Evolutionary conservation across 2,888 invertebrate genomes (phyloP).

Genomic region (Mechanitis mazaeus): DNA sequence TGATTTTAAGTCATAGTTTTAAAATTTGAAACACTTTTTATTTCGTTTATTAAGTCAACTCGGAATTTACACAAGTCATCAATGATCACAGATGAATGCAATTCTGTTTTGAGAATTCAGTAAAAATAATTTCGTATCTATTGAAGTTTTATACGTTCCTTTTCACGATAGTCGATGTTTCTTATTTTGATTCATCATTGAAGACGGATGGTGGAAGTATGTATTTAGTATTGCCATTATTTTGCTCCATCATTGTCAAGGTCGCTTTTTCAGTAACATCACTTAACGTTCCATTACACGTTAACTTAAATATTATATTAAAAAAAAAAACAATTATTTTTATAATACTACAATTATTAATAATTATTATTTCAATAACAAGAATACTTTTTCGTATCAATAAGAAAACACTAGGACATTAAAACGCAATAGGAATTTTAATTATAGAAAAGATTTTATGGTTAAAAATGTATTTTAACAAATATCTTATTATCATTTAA

Average conservation of each 20-base stretch:
- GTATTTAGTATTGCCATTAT: not conserved
- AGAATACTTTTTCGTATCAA: no score
- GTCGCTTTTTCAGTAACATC: not conserved
- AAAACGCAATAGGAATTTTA: no score
- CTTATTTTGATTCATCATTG: slow-evolving; percentile 2
- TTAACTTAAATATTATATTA: not conserved
- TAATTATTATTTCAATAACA: not conserved
- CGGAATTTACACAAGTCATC: slow-evolving; percentile 72
- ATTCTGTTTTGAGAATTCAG: slow-evolving; percentile 19
- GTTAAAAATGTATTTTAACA: no score
- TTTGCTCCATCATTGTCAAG: not conserved
- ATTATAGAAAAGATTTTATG: no score
- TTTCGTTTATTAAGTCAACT: slow-evolving; percentile 39
- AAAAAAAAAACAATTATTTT: not conserved
- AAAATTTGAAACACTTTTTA: not conserved
- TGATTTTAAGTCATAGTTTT: slow-evolving; percentile 28
- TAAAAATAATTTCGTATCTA: slow-evolving; percentile 46
- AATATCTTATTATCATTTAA: no score
- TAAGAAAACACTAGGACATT: no score
- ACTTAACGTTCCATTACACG: slow-evolving; percentile 7
- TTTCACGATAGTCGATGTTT: slow-evolving; percentile 41
- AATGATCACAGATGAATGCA: slow-evolving; percentile 26
- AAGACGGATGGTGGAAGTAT: not conserved
- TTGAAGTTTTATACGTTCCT: slow-evolving; percentile 45
- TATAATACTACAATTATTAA: not conserved